These are phyloP conservation scores for Melanophora roralis DNA, from an alignment of 2,888 invertebrate species.

Conservation along the genomic window DNA sequence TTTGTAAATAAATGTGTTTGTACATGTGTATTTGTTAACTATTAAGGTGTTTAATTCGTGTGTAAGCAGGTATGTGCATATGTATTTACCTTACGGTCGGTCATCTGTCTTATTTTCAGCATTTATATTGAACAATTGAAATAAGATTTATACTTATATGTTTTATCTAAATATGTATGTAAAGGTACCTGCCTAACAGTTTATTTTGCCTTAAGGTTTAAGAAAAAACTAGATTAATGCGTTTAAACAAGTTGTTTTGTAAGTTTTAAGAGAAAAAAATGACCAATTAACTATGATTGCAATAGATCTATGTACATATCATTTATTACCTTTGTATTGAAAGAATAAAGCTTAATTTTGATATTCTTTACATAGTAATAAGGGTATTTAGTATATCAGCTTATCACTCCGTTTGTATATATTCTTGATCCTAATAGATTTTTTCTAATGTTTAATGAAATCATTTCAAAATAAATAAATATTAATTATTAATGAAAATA, in stretches of 20 bases:
- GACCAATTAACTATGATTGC: neutral
- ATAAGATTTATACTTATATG: slow-evolving; percentile 1
- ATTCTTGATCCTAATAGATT: no score
- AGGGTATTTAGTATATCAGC: no score
- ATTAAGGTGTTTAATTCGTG: no score
- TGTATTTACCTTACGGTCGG: neutral
- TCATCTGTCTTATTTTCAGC: neutral
- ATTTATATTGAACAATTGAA: neutral
- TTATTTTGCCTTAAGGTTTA: neutral
- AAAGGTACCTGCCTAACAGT: neutral
- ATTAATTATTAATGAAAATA: no score
- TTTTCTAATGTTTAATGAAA: no score
- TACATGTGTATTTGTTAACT: no score
- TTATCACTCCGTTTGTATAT: no score
- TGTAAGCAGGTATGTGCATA: neutral
- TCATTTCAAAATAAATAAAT: no score
- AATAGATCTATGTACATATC: neutral
- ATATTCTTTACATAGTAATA: no score
- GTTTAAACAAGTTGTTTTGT: neutral
- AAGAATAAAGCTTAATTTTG: no score
- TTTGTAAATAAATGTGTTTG: no score
- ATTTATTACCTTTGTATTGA: no score
- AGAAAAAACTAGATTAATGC: neutral
- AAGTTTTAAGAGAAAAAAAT: neutral
- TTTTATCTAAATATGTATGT: neutral